Evolutionary conservation across 2,797 vertebrate genomes (phyloP).

Genomic region (Galagoides demidoff): DNA sequence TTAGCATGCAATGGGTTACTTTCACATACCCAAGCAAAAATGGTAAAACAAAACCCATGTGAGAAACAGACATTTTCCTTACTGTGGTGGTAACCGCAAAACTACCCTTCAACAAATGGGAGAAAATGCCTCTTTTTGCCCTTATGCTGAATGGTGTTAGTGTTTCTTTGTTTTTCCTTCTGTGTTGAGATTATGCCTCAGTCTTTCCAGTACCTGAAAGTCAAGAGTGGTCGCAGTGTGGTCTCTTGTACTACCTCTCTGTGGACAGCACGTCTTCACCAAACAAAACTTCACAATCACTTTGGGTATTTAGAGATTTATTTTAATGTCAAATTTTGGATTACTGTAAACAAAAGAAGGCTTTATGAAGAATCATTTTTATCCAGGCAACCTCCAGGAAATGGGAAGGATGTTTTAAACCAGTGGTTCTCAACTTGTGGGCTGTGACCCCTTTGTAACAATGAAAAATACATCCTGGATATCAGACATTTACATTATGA

Average conservation of each 20-base stretch:
- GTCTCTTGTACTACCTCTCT: not conserved
- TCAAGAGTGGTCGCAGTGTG: not conserved
- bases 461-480: no score
- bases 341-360: conserved; percentile 17
- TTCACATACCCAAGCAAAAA: not conserved
- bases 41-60: not conserved
- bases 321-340: not conserved
- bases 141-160: not conserved
- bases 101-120: not conserved
- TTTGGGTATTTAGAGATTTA: not conserved
- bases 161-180: not conserved
- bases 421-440: no score
- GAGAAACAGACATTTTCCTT: not conserved
- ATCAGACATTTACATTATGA: no score
- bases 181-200: not conserved
- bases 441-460: no score
- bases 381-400: not conserved
- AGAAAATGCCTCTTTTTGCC: not conserved
- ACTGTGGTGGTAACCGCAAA: not conserved
- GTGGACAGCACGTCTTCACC: not conserved
- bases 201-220: not conserved
- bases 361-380: not conserved
- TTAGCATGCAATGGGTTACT: not conserved
- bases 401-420: not conserved
- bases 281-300: not conserved